Evolutionary conservation across 1,140 invertebrate genomes (phyloP), one percentile per base, ranked within the genome.

Genomic region (Andrena cerasifolii): DNA sequence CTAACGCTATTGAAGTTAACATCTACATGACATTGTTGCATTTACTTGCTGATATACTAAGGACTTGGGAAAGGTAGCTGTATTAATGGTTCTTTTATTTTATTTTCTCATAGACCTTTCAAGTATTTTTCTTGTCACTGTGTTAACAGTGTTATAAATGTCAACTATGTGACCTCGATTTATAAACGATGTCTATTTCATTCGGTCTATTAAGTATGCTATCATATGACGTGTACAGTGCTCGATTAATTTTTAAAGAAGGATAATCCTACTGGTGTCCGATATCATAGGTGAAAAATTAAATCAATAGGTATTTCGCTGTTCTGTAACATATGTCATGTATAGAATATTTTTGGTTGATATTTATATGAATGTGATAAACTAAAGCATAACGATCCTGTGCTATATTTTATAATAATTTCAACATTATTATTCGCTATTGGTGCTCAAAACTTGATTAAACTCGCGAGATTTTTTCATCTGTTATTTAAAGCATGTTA

Each of bases 291-390:
- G 7, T 26, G 28, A 36, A 56, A 67, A 24, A 56, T 47, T 31
- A 58, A 61, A 49, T 51, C 24, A 68, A 7, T 33, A 43, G 36
- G 10, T 40, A 31, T 61, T 53, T 71, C n/a, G 21, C 24, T 14
- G 33, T 61, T 71, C 68, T 77, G 58, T 77, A 77, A 77, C 75
- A 71, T 56, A 47, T 77, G 75, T 71, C 75, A 77, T 77, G 75
- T 77, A 71, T 36, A 77, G 61, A 53, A 58, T 70, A 62, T 71
- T 24, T 71, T 77, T 36, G 36, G 26, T 61, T 36, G n/a, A 77
- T 71, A 68, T 77, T 77, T 62, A 77, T 71, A 53, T 58, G 16
- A 71, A 77, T 77, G 75, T 77, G 75, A 77, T 77, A 77, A 77
- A 77, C 5, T 68, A 61, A 71, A 68, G 21, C 65, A 71, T 59